Conservation (phyloP, 2,888 invertebrate genomes). For the Ariolimax columbianus region DNA sequence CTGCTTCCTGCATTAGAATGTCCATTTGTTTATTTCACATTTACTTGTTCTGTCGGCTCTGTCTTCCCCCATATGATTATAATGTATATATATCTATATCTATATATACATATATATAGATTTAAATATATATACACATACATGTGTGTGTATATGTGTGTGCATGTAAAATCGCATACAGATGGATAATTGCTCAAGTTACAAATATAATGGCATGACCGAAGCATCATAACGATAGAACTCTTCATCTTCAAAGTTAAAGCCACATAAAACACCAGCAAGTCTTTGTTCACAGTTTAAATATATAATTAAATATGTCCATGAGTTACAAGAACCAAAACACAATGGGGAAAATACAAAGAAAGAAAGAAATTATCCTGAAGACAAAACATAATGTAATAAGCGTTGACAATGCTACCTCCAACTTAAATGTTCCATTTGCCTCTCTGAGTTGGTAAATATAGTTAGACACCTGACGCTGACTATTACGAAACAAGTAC, state of each 20-base stretch:
- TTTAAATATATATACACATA: too few relatives aligned
- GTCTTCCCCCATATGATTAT: too few relatives aligned
- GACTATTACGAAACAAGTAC: neutral
- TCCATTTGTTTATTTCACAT: too few relatives aligned
- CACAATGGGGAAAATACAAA: neutral
- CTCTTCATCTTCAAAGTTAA: neutral
- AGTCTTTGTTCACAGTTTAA: neutral
- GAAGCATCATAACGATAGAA: neutral
- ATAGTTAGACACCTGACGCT: neutral
- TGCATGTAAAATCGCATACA: neutral
- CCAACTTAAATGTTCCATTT: neutral
- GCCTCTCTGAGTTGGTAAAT: neutral
- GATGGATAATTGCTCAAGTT: neutral
- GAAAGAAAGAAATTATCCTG: neutral
- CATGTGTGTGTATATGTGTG: too few relatives aligned
- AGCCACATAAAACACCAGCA: constrained; percentile 9
- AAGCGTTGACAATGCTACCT: constrained; percentile 13
- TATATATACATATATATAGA: too few relatives aligned
- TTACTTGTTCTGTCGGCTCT: too few relatives aligned
- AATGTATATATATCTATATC: too few relatives aligned
- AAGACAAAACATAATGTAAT: neutral
- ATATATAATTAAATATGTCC: neutral
- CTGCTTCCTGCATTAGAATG: too few relatives aligned
- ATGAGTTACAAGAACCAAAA: neutral
- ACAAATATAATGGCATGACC: neutral